A percentile compares a stretch with the other conserved stretches of the same genome.
These are phyloP conservation scores for Phytoseiulus persimilis DNA, from an alignment of 2,888 invertebrate species.

Conservation along the genomic window DNA sequence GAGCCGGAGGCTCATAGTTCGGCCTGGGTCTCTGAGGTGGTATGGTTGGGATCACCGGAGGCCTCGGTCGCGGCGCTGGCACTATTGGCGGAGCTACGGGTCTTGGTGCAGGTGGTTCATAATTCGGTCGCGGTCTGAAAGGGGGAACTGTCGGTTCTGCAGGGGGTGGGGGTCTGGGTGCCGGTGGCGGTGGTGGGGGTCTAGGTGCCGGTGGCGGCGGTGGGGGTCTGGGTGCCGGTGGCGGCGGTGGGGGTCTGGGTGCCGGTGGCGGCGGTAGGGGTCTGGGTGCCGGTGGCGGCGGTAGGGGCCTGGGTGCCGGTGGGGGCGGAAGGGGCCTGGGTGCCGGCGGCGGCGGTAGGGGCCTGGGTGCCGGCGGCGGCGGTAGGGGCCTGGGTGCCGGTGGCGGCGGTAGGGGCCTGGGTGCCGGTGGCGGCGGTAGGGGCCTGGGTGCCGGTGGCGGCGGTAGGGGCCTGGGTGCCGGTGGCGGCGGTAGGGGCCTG, in stretches of 20 bases:
- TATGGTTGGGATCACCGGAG: no score
- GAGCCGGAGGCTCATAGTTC: constrained; percentile 15
- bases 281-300: constrained; percentile 18
- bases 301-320: constrained; percentile 13
- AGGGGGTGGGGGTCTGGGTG: no score
- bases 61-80: no score
- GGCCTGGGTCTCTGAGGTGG: constrained; percentile 40
- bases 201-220: no score
- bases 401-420: constrained; percentile 29
- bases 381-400: constrained; percentile 26
- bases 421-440: not conserved
- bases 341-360: not conserved
- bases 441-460: constrained; percentile 12
- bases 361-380: constrained; percentile 8
- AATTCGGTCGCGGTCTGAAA: no score
- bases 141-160: no score
- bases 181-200: no score
- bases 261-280: constrained; percentile 35
- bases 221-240: no score
- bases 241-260: no score
- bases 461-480: not conserved
- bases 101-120: no score
- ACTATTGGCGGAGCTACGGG: no score
- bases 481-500: no score
- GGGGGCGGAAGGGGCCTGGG: constrained; percentile 14